Conservation (phyloP, 1,140 invertebrate genomes). For the Solenopsis fugax region DNA sequence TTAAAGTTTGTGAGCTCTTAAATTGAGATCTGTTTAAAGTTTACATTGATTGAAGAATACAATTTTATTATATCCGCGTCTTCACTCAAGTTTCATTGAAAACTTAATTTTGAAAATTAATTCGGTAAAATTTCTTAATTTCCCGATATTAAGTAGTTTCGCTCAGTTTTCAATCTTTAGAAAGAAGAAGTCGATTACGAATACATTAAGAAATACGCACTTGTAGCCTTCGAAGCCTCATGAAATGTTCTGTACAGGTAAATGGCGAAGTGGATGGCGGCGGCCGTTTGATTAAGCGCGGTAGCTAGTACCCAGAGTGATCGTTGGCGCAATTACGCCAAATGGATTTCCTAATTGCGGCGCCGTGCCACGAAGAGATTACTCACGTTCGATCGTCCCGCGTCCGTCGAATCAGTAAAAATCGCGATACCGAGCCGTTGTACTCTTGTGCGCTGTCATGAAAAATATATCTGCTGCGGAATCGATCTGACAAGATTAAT, state of each 20-base stretch:
- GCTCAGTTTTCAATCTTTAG: conserved; percentile 11
- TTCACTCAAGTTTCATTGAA: neutral
- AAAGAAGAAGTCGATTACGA: conserved; percentile 38
- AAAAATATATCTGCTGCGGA: conserved; percentile 42
- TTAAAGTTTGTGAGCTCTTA: conserved; percentile 1
- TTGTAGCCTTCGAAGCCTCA: neutral
- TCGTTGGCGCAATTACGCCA: conserved; percentile 85
- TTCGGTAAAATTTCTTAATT: conserved; percentile 22
- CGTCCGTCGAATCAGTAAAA: conserved; percentile 71
- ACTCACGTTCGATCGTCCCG: conserved; percentile 83
- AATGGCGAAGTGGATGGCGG: conserved; percentile 67
- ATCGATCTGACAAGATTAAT: conserved; percentile 50
- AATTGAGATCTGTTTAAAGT: conserved; percentile 7
- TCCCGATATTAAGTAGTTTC: neutral
- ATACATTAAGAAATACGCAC: conserved; percentile 36
- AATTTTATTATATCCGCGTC: neutral
- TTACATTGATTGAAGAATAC: neutral
- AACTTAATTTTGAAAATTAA: neutral
- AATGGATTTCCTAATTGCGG: conserved; percentile 86
- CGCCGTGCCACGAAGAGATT: conserved; percentile 80
- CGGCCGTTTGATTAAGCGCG: conserved; percentile 82
- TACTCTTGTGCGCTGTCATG: neutral
- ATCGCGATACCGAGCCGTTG: conserved; percentile 61
- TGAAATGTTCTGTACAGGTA: conserved; percentile 57
- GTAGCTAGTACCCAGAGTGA: conserved; percentile 77